Evolutionary conservation across 2,113 vertebrate species (phyloP).

Genomic region (Kryptolebias marmoratus): DNA sequence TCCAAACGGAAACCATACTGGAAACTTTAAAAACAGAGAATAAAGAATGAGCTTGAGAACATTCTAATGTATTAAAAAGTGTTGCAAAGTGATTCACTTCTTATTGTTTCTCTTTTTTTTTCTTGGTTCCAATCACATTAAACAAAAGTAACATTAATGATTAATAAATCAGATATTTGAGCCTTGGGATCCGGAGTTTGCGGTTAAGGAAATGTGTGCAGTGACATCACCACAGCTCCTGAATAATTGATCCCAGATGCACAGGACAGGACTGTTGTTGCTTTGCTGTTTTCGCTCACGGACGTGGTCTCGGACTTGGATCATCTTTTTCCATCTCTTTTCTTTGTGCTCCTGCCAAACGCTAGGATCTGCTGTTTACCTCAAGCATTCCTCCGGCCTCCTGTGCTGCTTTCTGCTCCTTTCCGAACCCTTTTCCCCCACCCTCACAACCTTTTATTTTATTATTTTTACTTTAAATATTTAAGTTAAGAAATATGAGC

Average conservation of each 20-base stretch:
- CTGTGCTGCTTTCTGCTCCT: background rate
- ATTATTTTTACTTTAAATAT: constrained; percentile 48
- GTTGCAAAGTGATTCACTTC: background rate
- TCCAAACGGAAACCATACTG: too few species aligned
- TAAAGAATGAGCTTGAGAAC: too few species aligned
- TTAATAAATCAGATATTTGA: constrained; percentile 24
- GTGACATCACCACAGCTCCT: background rate
- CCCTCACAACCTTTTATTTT: background rate
- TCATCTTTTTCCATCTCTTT: background rate
- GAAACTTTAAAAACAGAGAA: too few species aligned
- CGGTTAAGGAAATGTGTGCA: background rate
- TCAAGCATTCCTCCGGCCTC: constrained; percentile 11
- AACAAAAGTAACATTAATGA: constrained; percentile 24
- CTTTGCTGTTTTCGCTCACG: background rate
- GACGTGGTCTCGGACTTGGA: background rate
- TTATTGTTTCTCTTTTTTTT: background rate
- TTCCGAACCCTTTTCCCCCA: background rate
- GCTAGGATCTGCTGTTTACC: background rate
- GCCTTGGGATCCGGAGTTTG: constrained; percentile 5
- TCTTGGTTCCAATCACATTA: background rate
- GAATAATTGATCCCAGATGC: constrained; percentile 42
- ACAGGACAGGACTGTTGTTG: background rate
- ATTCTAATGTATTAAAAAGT: too few species aligned
- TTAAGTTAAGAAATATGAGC: constrained; percentile 45
- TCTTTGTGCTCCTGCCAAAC: background rate